Conservation (phyloP, 2,113 vertebrate species). For the Larimichthys polyactis region DNA sequence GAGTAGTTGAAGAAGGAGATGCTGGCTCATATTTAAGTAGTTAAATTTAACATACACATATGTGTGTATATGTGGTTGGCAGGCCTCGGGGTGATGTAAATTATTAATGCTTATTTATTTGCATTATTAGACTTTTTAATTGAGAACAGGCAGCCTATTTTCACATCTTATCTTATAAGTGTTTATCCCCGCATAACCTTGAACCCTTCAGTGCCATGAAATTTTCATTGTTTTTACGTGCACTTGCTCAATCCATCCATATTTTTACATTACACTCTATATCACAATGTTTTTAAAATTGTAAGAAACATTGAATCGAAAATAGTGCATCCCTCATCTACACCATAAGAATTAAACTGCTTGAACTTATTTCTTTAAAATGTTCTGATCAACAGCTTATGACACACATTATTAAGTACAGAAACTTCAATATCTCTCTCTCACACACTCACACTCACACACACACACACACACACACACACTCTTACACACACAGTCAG, state of each 20-base stretch:
- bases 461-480: constrained; percentile 45
- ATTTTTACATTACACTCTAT: background rate
- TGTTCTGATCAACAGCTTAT: constrained; percentile 75
- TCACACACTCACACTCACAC: constrained; percentile 39
- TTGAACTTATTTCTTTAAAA: constrained; percentile 55
- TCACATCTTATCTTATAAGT: background rate
- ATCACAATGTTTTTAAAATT: background rate
- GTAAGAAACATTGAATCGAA: constrained; percentile 5
- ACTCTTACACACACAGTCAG: constrained; percentile 37
- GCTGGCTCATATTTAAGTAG: background rate
- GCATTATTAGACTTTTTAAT: background rate
- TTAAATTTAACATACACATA: background rate
- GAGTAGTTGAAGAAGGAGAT: background rate
- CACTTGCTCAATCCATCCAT: background rate
- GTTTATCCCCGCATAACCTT: background rate
- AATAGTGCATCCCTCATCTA: constrained; percentile 12
- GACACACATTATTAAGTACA: constrained; percentile 68
- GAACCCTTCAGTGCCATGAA: too few species aligned
- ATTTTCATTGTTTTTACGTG: background rate
- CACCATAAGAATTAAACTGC: constrained; percentile 21
- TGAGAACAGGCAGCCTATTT: background rate
- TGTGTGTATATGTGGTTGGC: background rate
- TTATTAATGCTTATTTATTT: background rate
- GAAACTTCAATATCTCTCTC: constrained; percentile 36
- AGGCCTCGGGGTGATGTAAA: background rate